Evolutionary conservation across 2,888 invertebrate species (phyloP).

Genomic region (Aphodius sticticus): DNA sequence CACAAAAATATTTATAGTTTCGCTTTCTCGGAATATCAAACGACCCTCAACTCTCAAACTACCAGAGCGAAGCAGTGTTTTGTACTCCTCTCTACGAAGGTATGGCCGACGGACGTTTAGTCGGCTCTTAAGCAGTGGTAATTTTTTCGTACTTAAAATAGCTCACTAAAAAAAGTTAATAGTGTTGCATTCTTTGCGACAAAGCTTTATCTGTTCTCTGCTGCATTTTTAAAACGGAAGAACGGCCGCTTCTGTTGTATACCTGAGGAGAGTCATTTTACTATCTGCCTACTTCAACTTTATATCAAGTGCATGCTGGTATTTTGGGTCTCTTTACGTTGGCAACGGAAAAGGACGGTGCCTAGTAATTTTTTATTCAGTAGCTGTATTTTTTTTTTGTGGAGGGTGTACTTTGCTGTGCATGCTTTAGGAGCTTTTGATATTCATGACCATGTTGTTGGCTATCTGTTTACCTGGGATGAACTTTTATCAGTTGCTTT

Average conservation of each 20-base stretch:
- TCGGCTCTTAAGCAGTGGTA: not conserved
- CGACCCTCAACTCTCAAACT: not conserved
- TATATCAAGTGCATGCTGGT: not conserved
- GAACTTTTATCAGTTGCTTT: not conserved
- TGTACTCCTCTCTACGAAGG: not conserved
- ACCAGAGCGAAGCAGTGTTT: not conserved
- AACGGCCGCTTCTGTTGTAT: not conserved
- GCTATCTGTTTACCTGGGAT: not conserved
- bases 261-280: not conserved
- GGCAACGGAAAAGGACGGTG: not conserved
- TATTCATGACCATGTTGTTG: not conserved
- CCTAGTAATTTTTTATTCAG: not conserved
- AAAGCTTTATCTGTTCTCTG: not conserved
- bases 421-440: not conserved
- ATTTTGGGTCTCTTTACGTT: not conserved
- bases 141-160: conserved; percentile 4
- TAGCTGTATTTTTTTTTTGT: not conserved
- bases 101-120: not conserved
- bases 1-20: not conserved
- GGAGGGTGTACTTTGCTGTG: not conserved
- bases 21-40: not conserved
- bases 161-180: not conserved
- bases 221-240: not conserved
- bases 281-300: not conserved
- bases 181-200: not conserved